phyloP scores from a whole-genome alignment of 2,797 vertebrate genomes.

The Hydrocynus forskahlii region DNA sequence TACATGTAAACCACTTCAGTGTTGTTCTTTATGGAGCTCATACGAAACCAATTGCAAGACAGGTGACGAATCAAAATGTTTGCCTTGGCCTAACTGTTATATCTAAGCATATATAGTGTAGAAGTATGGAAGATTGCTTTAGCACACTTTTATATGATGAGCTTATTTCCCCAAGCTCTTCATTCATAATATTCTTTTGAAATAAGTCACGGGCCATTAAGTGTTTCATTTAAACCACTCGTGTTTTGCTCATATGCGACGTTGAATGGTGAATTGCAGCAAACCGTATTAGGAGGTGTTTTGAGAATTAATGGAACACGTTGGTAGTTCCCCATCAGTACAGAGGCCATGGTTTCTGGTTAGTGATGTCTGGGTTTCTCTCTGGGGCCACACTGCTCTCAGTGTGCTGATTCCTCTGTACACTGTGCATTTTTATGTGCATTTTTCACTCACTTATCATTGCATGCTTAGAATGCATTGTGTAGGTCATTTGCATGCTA shows the following conservation, averaged over 20 bases:
- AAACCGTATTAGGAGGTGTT: background rate
- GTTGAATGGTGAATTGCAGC: background rate
- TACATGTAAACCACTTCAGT: background rate
- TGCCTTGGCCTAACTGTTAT: background rate
- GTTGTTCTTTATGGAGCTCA: background rate
- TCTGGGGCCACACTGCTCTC: background rate
- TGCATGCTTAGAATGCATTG: slow-evolving; percentile 26
- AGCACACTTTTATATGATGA: background rate
- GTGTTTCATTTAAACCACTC: background rate
- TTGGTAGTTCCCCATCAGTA: background rate
- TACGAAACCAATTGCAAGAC: background rate
- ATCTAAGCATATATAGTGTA: background rate
- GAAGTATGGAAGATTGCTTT: background rate
- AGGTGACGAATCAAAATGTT: background rate
- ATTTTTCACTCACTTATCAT: background rate
- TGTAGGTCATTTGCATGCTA: slow-evolving; percentile 22
- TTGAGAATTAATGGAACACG: background rate
- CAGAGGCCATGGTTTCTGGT: slow-evolving; percentile 32
- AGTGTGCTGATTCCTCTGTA: background rate
- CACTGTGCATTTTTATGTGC: slow-evolving; percentile 7
- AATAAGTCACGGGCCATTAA: background rate
- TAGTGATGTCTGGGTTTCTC: slow-evolving; percentile 37
- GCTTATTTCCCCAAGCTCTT: background rate
- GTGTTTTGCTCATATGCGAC: background rate
- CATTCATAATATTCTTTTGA: background rate